Evolutionary conservation across 2,888 invertebrate species (phyloP).

Genomic region (Drosophila limbata): DNA sequence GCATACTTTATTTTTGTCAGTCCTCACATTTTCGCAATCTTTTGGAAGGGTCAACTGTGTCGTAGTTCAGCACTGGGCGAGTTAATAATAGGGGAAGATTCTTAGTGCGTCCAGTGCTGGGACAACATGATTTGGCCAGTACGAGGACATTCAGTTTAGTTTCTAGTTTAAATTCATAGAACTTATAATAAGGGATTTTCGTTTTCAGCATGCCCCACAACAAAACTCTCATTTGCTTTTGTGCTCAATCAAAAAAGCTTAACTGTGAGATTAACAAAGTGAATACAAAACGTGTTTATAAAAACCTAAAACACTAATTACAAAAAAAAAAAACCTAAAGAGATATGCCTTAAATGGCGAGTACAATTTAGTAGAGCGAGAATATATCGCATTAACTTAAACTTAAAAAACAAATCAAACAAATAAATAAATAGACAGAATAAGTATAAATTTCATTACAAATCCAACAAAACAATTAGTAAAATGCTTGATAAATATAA

Average conservation of each 20-base stretch:
- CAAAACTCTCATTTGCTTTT: constrained; percentile 81
- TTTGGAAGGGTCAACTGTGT: constrained; percentile 10
- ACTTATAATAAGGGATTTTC: constrained; percentile 52
- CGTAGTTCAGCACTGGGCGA: constrained; percentile 67
- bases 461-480: constrained; percentile 19
- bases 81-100: constrained; percentile 84
- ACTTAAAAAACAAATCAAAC: constrained; percentile 21
- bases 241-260: constrained; percentile 85
- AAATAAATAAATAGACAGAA: constrained; percentile 22
- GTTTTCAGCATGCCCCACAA: constrained; percentile 45
- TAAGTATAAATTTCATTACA: constrained; percentile 18
- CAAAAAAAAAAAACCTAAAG: constrained; percentile 51
- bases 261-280: constrained; percentile 84
- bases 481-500: constrained; percentile 49
- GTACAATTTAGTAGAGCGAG: constrained; percentile 60
- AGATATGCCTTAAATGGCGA: constrained; percentile 44
- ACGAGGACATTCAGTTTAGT: constrained; percentile 6
- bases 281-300: constrained; percentile 58
- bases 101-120: constrained; percentile 66
- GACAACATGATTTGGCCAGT: constrained; percentile 24
- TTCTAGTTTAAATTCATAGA: constrained; percentile 37
- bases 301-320: constrained; percentile 36
- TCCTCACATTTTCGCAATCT: background rate
- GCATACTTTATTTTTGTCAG: background rate
- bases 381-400: constrained; percentile 55